These are phyloP conservation scores for Cyprinodon variegatus DNA, from an alignment of 2,113 vertebrate genomes.

Conservation along the genomic window DNA sequence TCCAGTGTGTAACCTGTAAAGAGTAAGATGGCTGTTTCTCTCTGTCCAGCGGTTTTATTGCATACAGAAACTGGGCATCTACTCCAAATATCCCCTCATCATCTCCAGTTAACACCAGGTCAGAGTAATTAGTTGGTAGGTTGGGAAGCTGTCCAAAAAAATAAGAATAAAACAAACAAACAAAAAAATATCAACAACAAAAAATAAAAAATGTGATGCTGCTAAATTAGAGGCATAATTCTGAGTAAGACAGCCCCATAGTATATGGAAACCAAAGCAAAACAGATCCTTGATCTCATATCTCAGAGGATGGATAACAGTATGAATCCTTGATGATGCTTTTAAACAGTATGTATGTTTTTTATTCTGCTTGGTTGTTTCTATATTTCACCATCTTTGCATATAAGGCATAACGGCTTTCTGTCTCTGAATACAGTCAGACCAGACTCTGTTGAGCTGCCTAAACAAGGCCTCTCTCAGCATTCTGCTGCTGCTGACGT, in stretches of 20 bases:
- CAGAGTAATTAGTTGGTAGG: constrained; percentile 70
- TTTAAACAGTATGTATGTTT: too few relatives aligned
- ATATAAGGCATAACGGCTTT: too few relatives aligned
- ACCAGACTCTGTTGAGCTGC: too few relatives aligned
- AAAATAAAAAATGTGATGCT: not conserved
- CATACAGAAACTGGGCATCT: constrained; percentile 82
- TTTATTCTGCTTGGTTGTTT: too few relatives aligned
- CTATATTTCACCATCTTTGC: too few relatives aligned
- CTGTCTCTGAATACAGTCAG: too few relatives aligned
- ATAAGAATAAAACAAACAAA: not conserved
- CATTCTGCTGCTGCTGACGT: too few relatives aligned
- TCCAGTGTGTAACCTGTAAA: constrained; percentile 73
- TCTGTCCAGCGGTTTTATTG: constrained; percentile 82
- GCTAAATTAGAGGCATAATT: not conserved
- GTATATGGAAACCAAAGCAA: too few relatives aligned
- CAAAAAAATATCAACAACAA: not conserved
- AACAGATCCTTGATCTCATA: too few relatives aligned
- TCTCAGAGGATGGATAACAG: too few relatives aligned
- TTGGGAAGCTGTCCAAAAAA: constrained; percentile 62
- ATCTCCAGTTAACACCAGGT: constrained; percentile 74
- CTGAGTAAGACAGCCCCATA: not conserved
- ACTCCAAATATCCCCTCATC: constrained; percentile 83
- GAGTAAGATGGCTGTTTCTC: constrained; percentile 85
- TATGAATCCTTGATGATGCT: too few relatives aligned
- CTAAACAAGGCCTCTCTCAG: too few relatives aligned